Evolutionary conservation across 2,888 invertebrate genomes (phyloP).

Genomic region (Darwinula stevensoni): DNA sequence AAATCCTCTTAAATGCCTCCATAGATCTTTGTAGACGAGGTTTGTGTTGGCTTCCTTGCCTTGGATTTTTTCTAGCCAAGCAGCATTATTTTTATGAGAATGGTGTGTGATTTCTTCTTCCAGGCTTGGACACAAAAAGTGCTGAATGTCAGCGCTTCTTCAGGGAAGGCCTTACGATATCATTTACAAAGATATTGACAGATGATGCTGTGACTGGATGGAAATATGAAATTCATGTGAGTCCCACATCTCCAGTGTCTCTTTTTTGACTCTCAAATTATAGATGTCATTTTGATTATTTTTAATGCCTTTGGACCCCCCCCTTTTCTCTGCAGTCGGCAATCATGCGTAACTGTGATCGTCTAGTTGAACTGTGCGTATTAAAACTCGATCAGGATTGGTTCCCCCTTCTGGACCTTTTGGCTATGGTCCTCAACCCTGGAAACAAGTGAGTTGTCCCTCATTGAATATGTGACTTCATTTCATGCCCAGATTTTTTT

Average conservation of each 20-base stretch:
- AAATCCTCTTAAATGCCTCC: conserved; percentile 60
- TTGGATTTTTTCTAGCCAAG: not conserved
- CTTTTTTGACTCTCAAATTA: not conserved
- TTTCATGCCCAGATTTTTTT: too few species aligned
- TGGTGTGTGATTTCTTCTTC: conserved; percentile 9
- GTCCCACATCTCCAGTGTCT: conserved; percentile 10
- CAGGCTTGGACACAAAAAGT: conserved; percentile 58
- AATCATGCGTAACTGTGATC: conserved; percentile 72
- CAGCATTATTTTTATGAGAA: not conserved
- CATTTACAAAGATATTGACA: conserved; percentile 83
- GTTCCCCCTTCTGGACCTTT: conserved; percentile 62
- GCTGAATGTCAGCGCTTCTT: conserved; percentile 80
- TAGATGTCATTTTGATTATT: not conserved
- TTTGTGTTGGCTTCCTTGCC: too few species aligned
- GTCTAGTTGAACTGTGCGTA: conserved; percentile 70
- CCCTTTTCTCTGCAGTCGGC: conserved; percentile 24
- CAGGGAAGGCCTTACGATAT: conserved; percentile 68
- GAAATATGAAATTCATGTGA: conserved; percentile 77
- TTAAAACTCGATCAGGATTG: conserved; percentile 65
- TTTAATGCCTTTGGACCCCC: not conserved
- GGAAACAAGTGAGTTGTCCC: conserved; percentile 59
- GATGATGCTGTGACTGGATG: conserved; percentile 93
- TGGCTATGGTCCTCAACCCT: conserved; percentile 80
- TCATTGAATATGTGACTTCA: too few species aligned
- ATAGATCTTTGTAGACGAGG: conserved; percentile 61